Evolutionary conservation across 2,797 vertebrate genomes (phyloP).

Genomic region (Enteromius anoplus): DNA sequence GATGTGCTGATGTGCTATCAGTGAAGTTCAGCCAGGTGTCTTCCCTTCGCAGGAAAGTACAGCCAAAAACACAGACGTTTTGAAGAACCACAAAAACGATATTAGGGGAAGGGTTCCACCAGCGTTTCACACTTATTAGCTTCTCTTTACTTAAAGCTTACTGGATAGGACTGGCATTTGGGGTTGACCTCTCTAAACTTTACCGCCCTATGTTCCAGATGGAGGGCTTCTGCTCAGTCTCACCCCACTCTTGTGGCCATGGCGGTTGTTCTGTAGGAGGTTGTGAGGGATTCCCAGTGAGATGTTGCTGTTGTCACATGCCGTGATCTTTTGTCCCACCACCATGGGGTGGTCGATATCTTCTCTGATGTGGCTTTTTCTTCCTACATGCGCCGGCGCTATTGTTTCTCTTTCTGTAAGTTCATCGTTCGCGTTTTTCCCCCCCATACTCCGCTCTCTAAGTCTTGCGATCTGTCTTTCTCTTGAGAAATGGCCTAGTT

Average conservation of each 20-base stretch:
- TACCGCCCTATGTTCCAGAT: conserved; percentile 1
- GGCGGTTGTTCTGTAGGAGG: conserved; percentile 42
- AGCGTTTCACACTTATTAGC: neutral
- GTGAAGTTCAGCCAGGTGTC: conserved; percentile 14
- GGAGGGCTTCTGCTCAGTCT: conserved; percentile 18
- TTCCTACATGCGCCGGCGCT: neutral
- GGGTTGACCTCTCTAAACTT: conserved; percentile 52
- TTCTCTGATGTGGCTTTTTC: conserved; percentile 45
- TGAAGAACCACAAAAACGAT: conserved; percentile 19
- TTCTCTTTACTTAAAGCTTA: neutral
- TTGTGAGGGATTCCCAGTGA: conserved; percentile 52
- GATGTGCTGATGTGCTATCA: neutral
- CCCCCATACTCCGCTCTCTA: neutral
- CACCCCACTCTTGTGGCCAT: conserved; percentile 23
- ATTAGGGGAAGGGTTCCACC: neutral
- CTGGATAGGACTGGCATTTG: conserved; percentile 23
- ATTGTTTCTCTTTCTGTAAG: conserved; percentile 41
- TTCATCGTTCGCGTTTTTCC: neutral
- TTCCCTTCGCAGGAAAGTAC: conserved; percentile 40
- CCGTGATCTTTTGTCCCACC: neutral
- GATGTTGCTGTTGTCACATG: neutral
- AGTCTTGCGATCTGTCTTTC: conserved; percentile 12
- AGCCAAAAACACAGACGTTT: neutral
- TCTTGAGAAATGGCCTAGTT: conserved; percentile 16
- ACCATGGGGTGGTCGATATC: conserved; percentile 35